phyloP scores from a whole-genome alignment of 1,140 invertebrate genomes.

The Colletes latitarsis region DNA sequence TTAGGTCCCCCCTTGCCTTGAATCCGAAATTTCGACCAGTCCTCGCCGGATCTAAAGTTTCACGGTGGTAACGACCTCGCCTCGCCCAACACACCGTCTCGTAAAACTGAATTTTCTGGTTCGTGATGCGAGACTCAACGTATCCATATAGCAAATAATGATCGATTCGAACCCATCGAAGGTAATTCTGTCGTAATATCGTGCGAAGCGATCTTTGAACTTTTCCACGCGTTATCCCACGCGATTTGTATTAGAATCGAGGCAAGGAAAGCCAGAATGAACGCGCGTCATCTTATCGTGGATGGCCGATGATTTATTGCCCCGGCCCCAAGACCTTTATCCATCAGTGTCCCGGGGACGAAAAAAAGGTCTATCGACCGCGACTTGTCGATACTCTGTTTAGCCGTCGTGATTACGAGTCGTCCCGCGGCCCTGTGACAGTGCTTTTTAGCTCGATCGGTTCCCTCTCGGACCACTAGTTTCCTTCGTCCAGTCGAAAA shows the following conservation, averaged over 20 bases:
- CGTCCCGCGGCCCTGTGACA: not conserved
- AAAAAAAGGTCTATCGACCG: conserved; percentile 27
- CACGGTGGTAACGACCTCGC: not conserved
- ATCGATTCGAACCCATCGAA: too few relatives aligned
- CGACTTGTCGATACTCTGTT: conserved; percentile 42
- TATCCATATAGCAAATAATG: not conserved
- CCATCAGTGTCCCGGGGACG: conserved; percentile 22
- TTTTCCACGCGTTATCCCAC: not conserved
- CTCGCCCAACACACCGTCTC: too few relatives aligned
- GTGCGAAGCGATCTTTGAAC: too few relatives aligned
- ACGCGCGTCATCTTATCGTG: conserved; percentile 8
- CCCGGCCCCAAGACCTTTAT: conserved; percentile 22
- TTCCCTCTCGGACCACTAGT: not conserved
- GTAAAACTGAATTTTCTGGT: conserved; percentile 1
- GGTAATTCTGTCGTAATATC: too few relatives aligned
- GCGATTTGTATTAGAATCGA: conserved; percentile 29
- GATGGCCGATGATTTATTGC: conserved; percentile 32
- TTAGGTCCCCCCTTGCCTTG: not conserved
- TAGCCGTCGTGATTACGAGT: conserved; percentile 39
- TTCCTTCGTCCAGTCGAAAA: not conserved
- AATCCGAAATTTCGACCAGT: conserved; percentile 23
- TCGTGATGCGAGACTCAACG: too few relatives aligned
- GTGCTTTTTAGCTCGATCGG: conserved; percentile 3
- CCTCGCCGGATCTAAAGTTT: not conserved
- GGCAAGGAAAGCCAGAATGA: conserved; percentile 1